phyloP scores from a whole-genome alignment of 2,797 vertebrate genomes.

The Peromyscus attwateri region DNA sequence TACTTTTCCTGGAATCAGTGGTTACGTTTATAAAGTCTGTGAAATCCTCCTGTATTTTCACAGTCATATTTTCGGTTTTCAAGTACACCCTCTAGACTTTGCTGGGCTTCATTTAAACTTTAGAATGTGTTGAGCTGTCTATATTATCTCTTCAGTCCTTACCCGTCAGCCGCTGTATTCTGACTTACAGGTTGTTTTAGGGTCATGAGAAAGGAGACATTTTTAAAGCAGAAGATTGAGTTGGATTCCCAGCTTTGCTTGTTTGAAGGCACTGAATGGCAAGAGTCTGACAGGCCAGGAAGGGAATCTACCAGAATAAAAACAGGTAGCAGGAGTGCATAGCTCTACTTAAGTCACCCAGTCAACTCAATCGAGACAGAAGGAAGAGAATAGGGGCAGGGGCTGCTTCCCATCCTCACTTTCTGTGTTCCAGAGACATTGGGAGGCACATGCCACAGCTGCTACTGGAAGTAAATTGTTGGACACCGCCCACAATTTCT shows the following conservation, averaged over 20 bases:
- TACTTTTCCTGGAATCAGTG: conserved; percentile 28
- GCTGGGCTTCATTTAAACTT: conserved; percentile 21
- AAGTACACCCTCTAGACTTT: conserved; percentile 21
- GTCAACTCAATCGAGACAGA: not conserved
- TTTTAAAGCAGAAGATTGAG: conserved; percentile 55
- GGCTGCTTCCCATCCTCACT: not conserved
- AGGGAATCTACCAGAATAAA: not conserved
- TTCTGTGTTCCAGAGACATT: not conserved
- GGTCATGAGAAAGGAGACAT: not conserved
- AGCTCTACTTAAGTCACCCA: not conserved
- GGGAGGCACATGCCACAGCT: not conserved
- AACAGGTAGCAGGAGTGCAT: not conserved
- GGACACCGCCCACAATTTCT: not conserved
- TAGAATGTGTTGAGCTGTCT: conserved; percentile 19
- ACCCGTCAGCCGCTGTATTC: conserved; percentile 5
- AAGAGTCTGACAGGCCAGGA: not conserved
- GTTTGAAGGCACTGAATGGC: conserved; percentile 35
- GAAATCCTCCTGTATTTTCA: not conserved
- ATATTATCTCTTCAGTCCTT: conserved; percentile 42
- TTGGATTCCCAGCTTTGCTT: conserved; percentile 11
- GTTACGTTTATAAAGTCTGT: not conserved
- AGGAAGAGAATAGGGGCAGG: not conserved
- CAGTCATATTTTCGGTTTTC: conserved; percentile 37
- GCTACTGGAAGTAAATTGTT: not conserved
- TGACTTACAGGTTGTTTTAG: conserved; percentile 41